Percentiles rank a stretch among this genome's conserved stretches.
phyloP scores from a whole-genome alignment of 2,888 invertebrate genomes.

The Litoditis marina region DNA sequence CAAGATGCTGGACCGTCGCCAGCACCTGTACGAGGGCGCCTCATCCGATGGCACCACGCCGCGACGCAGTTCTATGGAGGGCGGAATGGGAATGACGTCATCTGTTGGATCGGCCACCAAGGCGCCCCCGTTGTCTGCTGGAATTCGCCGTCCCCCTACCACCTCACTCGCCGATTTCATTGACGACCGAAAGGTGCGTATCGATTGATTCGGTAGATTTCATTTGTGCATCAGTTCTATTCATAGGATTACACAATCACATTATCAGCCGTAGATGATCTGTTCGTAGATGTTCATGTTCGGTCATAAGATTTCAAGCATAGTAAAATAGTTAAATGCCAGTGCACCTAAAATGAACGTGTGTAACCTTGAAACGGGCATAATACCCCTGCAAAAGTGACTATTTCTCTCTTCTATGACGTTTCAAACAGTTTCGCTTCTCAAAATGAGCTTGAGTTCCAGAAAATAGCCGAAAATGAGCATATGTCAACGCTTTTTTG shows the following conservation, averaged over 20 bases:
- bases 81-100: background rate
- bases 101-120: background rate
- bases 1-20: constrained; percentile 7
- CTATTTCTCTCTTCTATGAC: no score
- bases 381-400: no score
- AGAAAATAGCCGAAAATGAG: background rate
- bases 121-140: no score
- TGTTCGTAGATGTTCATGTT: no score
- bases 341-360: background rate
- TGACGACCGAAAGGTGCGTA: constrained; percentile 3
- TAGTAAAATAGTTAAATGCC: background rate
- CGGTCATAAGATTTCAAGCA: no score
- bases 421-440: no score
- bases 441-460: no score
- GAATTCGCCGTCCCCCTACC: constrained; percentile 9
- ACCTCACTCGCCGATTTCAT: constrained; percentile 13
- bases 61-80: constrained; percentile 17
- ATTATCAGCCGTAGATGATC: no score
- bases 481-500: background rate
- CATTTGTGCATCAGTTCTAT: no score
- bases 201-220: no score
- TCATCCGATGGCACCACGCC: background rate
- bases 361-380: background rate
- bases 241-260: no score
- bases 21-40: background rate